phyloP scores from a whole-genome alignment of 2,797 vertebrate genomes.

The Botia kubotai region DNA sequence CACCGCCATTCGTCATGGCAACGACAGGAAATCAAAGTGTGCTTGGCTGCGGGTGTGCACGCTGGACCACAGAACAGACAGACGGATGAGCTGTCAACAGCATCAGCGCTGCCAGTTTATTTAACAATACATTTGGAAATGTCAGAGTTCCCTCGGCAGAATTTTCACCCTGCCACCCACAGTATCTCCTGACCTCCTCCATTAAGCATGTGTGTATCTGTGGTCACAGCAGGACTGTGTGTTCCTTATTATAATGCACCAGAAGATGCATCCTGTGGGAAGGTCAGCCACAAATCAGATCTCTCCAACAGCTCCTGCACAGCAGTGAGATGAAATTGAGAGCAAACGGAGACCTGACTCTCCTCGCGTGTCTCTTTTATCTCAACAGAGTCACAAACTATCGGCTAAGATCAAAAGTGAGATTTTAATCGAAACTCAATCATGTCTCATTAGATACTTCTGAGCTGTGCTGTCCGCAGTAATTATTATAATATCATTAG shows the following conservation, averaged over 20 bases:
- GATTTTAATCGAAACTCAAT: no score
- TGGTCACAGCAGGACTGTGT: slow-evolving; percentile 34
- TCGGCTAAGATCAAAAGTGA: no score
- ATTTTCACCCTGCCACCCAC: slow-evolving; percentile 55
- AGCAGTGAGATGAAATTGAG: not conserved
- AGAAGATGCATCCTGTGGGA: slow-evolving; percentile 3
- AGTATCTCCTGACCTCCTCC: slow-evolving; percentile 31
- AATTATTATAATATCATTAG: no score
- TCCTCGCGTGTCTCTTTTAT: no score
- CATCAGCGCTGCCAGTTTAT: slow-evolving; percentile 76
- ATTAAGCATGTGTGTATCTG: slow-evolving; percentile 1
- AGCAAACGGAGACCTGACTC: not conserved
- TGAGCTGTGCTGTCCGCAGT: not conserved
- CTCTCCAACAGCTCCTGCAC: not conserved
- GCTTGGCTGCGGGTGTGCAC: slow-evolving; percentile 66
- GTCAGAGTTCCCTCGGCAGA: slow-evolving; percentile 70
- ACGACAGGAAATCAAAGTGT: slow-evolving; percentile 83
- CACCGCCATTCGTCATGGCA: slow-evolving; percentile 75
- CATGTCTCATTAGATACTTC: no score
- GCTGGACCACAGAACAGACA: slow-evolving; percentile 67
- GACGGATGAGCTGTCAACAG: slow-evolving; percentile 78
- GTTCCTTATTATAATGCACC: slow-evolving; percentile 30
- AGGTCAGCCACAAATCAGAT: not conserved
- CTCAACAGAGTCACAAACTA: not conserved
- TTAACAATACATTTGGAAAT: slow-evolving; percentile 79